Evolutionary conservation across 2,888 invertebrate genomes (phyloP).

Genomic region (Nephrotoma flavescens): DNA sequence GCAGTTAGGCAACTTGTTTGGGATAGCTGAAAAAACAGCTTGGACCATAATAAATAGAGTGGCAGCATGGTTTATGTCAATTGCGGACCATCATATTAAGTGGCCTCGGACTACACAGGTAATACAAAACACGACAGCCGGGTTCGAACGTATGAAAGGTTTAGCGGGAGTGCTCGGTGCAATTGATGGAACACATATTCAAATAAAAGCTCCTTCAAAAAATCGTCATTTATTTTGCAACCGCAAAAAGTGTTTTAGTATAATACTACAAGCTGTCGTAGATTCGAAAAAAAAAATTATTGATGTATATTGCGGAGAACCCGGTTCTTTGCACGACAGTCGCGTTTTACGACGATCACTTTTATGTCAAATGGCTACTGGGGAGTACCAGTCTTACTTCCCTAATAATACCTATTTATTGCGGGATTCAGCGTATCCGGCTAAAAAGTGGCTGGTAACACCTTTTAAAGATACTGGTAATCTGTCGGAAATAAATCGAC

Average conservation of each 20-base stretch:
- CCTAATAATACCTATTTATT: slow-evolving; percentile 11
- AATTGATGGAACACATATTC: slow-evolving; percentile 15
- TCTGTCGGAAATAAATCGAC: slow-evolving; percentile 16
- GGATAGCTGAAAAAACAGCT: slow-evolving; percentile 9
- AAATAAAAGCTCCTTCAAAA: slow-evolving; percentile 13
- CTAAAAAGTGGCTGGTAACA: slow-evolving; percentile 12
- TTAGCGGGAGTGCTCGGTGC: slow-evolving; percentile 12
- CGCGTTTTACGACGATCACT: slow-evolving; percentile 10
- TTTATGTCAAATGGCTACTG: neutral
- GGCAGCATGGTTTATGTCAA: slow-evolving; percentile 8
- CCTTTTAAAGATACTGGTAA: slow-evolving; percentile 19
- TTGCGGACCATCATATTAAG: slow-evolving; percentile 10
- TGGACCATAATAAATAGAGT: slow-evolving; percentile 10
- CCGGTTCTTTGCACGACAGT: slow-evolving; percentile 17
- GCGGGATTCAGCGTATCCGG: slow-evolving; percentile 19
- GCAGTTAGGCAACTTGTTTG: slow-evolving; percentile 11
- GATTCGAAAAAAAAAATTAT: slow-evolving; percentile 16
- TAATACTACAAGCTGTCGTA: slow-evolving; percentile 18
- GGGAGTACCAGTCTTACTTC: neutral
- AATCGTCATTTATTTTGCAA: slow-evolving; percentile 14
- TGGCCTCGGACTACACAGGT: slow-evolving; percentile 8
- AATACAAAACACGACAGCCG: neutral
- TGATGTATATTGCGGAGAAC: slow-evolving; percentile 17
- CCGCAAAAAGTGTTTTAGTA: slow-evolving; percentile 12
- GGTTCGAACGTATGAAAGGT: neutral